A percentile compares a stretch with the other conserved stretches of the same genome.
These are phyloP conservation scores for Eudasyphora cyanicolor DNA, from an alignment of 2,888 invertebrate genomes.

Conservation along the genomic window DNA sequence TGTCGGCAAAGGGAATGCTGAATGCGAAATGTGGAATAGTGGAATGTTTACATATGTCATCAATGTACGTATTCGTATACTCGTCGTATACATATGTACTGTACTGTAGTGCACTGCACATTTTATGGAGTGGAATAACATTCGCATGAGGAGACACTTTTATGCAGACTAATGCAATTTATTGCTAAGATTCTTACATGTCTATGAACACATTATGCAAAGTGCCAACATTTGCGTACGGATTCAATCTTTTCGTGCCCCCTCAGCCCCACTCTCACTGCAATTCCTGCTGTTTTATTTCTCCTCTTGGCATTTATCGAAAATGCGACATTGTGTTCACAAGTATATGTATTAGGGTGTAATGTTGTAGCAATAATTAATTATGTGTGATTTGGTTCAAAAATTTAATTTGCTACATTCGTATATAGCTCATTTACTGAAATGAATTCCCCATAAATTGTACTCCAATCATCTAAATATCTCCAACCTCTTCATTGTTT, in stretches of 20 bases:
- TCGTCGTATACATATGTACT: too few relatives aligned
- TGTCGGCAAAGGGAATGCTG: too few relatives aligned
- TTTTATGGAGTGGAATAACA: slow-evolving; percentile 15
- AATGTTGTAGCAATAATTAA: background rate
- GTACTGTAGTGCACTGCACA: background rate
- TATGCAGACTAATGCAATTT: slow-evolving; percentile 61
- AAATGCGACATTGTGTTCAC: background rate
- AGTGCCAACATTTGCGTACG: slow-evolving; percentile 49
- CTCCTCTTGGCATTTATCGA: slow-evolving; percentile 5
- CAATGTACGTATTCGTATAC: too few relatives aligned
- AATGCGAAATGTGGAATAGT: too few relatives aligned
- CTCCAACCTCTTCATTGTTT: too few relatives aligned
- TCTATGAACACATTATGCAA: slow-evolving; percentile 45
- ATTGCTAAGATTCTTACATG: slow-evolving; percentile 51
- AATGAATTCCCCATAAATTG: too few relatives aligned
- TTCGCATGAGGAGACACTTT: slow-evolving; percentile 16
- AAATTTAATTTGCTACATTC: too few relatives aligned
- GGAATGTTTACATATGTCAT: slow-evolving; percentile 23
- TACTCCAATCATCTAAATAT: too few relatives aligned
- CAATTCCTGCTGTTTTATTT: slow-evolving; percentile 14
- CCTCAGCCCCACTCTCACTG: background rate
- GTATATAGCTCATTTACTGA: too few relatives aligned
- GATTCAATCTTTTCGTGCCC: slow-evolving; percentile 25
- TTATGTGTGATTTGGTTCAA: too few relatives aligned
- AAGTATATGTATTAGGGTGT: background rate